Conservation (phyloP, 2,888 invertebrate species). For the Gasteruption jaculator region DNA sequence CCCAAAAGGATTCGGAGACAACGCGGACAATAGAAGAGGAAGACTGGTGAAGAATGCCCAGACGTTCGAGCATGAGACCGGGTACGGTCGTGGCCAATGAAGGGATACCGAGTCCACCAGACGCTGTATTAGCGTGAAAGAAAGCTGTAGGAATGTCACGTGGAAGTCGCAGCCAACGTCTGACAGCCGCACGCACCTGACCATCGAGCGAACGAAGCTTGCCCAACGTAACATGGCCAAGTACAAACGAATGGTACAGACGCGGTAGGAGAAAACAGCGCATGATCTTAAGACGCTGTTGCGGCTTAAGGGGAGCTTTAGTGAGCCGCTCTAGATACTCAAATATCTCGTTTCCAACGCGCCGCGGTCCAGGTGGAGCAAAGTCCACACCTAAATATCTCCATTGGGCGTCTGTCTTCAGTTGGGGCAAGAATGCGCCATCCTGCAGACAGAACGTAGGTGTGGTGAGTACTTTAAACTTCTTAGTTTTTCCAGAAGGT, state of each 20-base stretch:
- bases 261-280: conserved; percentile 43
- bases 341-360: conserved; percentile 13
- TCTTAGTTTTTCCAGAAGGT: conserved; percentile 29
- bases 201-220: conserved; percentile 35
- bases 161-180: conserved; percentile 38
- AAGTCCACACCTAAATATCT: conserved; percentile 36
- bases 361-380: conserved; percentile 34
- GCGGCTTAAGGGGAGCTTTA: conserved; percentile 43
- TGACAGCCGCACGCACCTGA: conserved; percentile 30
- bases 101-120: conserved; percentile 31
- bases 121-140: conserved; percentile 32
- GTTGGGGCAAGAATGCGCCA: too few relatives aligned
- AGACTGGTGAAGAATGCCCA: conserved; percentile 7
- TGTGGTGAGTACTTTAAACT: too few relatives aligned
- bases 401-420: too few relatives aligned
- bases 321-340: conserved; percentile 30
- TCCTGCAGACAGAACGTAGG: too few relatives aligned
- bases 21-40: conserved; percentile 24
- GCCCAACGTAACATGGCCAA: conserved; percentile 27
- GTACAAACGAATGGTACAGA: conserved; percentile 39
- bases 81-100: conserved; percentile 20
- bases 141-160: conserved; percentile 34
- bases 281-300: conserved; percentile 42
- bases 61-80: conserved; percentile 1
- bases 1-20: conserved; percentile 22